phyloP scores from a whole-genome alignment of 2,888 invertebrate genomes.

The Acrobeloides nanus region DNA sequence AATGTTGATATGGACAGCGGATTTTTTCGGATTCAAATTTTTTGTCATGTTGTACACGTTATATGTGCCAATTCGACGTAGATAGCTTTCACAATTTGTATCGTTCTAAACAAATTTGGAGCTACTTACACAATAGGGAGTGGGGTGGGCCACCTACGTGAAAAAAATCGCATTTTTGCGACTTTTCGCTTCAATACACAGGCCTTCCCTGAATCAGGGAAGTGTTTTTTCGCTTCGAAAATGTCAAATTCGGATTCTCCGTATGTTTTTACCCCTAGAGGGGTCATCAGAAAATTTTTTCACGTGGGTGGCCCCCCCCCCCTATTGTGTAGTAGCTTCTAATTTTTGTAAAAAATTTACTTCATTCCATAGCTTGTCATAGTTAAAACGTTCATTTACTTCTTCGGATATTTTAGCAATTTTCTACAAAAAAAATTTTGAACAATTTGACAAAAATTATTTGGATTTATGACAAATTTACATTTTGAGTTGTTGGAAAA shows the following conservation, averaged over 20 bases:
- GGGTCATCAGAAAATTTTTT: too few relatives aligned
- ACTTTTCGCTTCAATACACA: too few relatives aligned
- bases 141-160: background rate
- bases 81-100: slow-evolving; percentile 9
- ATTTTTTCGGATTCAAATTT: slow-evolving; percentile 8
- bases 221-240: too few relatives aligned
- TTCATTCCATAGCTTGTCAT: background rate
- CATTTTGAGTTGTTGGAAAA: too few relatives aligned
- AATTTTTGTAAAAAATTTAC: background rate
- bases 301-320: too few relatives aligned
- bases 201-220: too few relatives aligned
- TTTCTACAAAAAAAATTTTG: slow-evolving; percentile 2
- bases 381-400: background rate
- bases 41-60: slow-evolving; percentile 8
- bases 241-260: too few relatives aligned
- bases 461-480: too few relatives aligned
- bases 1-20: slow-evolving; percentile 37
- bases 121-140: slow-evolving; percentile 2
- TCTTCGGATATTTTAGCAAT: slow-evolving; percentile 1
- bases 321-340: too few relatives aligned
- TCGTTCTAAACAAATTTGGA: slow-evolving; percentile 9
- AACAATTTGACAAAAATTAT: too few relatives aligned
- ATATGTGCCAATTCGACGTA: slow-evolving; percentile 8
- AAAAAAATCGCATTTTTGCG: too few relatives aligned
- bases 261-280: too few relatives aligned